A percentile compares a stretch with the other conserved stretches of the same genome.
phyloP scores from a whole-genome alignment of 92 coral and sea anemone species.

The Metridium senile region DNA sequence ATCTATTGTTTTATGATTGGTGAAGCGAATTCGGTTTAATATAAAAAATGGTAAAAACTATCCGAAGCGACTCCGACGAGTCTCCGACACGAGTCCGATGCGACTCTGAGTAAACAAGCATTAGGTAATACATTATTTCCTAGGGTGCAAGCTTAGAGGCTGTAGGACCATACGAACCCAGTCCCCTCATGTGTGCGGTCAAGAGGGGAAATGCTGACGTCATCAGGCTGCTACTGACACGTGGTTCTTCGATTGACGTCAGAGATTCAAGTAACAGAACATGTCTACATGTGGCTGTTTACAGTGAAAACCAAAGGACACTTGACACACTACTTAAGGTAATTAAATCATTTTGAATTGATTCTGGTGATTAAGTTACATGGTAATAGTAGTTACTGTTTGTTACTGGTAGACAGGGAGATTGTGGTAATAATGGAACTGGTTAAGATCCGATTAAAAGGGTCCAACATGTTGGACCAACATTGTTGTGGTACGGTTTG shows the following conservation, averaged over 20 bases:
- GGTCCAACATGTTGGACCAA: too few relatives aligned
- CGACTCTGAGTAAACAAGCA: too few relatives aligned
- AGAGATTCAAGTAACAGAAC: conserved; percentile 62
- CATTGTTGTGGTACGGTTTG: too few relatives aligned
- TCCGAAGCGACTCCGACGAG: too few relatives aligned
- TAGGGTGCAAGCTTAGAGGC: conserved; percentile 26
- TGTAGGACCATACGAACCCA: conserved; percentile 38
- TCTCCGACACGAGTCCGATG: too few relatives aligned
- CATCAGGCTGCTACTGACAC: conserved; percentile 53
- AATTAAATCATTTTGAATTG: neutral
- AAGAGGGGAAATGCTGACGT: conserved; percentile 71
- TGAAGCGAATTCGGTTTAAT: too few relatives aligned
- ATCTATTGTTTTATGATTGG: too few relatives aligned
- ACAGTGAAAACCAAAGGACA: conserved; percentile 70
- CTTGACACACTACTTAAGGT: conserved; percentile 68
- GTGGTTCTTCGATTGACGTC: conserved; percentile 64
- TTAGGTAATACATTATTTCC: too few relatives aligned
- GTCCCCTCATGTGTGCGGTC: conserved; percentile 82
- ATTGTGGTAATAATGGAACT: too few relatives aligned
- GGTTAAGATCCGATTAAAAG: too few relatives aligned
- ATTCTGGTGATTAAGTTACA: neutral
- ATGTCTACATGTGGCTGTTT: conserved; percentile 79
- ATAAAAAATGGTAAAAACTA: too few relatives aligned
- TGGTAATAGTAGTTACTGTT: neutral
- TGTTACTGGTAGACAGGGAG: too few relatives aligned